Evolutionary conservation across 2,113 vertebrate species (phyloP).

Genomic region (Chamaetylas fuelleborni): DNA sequence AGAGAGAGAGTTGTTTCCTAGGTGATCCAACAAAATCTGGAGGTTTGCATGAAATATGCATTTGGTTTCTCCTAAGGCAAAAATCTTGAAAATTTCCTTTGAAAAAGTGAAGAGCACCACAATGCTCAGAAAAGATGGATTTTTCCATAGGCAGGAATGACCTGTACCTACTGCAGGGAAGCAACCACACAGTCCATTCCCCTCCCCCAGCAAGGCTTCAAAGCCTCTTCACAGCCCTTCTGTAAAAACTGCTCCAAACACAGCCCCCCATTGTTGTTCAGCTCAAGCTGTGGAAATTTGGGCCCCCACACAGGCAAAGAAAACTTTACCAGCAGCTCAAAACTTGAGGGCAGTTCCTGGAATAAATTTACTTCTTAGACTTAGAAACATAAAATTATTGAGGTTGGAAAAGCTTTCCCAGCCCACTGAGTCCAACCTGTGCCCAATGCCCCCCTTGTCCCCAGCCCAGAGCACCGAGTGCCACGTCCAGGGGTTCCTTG

Average conservation of each 20-base stretch:
- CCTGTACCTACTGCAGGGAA: not conserved
- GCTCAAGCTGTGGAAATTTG: not conserved
- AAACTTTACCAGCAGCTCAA: not conserved
- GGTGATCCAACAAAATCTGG: constrained; percentile 13
- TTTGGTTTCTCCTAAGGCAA: constrained; percentile 32
- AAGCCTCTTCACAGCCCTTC: not conserved
- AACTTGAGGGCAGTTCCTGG: not conserved
- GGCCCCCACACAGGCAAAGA: not conserved
- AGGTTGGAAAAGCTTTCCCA: not conserved
- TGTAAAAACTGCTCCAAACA: not conserved
- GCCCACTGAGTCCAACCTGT: not conserved
- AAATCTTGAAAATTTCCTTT: not conserved
- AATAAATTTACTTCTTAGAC: not conserved
- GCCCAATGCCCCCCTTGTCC: rapidly evolving
- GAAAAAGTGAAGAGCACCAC: not conserved
- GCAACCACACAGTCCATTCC: not conserved
- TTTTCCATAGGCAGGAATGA: not conserved
- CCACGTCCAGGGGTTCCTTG: rapidly evolving
- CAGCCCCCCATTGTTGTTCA: not conserved
- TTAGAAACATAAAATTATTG: not conserved
- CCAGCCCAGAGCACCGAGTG: not conserved
- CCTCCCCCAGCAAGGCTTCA: not conserved
- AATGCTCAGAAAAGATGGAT: not conserved
- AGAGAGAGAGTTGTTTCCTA: not conserved
- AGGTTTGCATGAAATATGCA: not conserved